Evolutionary conservation across 2,797 vertebrate genomes (phyloP).

Genomic region (Scyliorhinus canicula): DNA sequence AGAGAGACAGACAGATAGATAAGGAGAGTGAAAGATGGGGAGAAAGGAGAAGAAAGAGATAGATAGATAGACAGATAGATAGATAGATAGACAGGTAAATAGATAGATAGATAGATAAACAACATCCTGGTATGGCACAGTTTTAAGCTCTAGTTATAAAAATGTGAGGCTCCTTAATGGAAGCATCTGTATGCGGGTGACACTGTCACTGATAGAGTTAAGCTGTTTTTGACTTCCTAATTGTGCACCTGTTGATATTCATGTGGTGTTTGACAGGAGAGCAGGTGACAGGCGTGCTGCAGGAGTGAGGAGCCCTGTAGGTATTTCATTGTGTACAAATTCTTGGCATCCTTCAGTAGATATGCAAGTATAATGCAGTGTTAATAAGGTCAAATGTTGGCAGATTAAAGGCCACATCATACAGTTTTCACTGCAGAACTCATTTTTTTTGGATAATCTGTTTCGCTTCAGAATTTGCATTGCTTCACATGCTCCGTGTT

Average conservation of each 20-base stretch:
- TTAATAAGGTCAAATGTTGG: conserved; percentile 36
- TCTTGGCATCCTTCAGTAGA: background rate
- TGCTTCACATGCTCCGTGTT: background rate
- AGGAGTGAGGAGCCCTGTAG: conserved; percentile 1
- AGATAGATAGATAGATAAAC: background rate
- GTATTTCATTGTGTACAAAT: conserved; percentile 11
- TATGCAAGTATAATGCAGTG: conserved; percentile 4
- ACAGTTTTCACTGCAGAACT: background rate
- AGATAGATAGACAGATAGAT: background rate
- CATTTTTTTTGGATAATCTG: conserved; percentile 10
- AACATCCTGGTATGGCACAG: background rate
- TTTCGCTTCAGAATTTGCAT: background rate
- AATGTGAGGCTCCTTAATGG: background rate
- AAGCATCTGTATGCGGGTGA: background rate
- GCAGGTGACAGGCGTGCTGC: background rate
- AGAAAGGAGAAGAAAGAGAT: background rate
- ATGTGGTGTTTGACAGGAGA: background rate
- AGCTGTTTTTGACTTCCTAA: conserved; percentile 29
- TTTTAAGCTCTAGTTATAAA: background rate
- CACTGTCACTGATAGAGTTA: background rate
- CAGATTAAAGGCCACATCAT: conserved; percentile 30
- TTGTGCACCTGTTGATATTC: conserved; percentile 30
- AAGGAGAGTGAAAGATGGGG: no score
- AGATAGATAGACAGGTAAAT: background rate
- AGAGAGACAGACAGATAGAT: background rate